A percentile compares a stretch with the other conserved stretches of the same genome.
These are phyloP conservation scores for Vireo griseus DNA, from an alignment of 2,797 vertebrate genomes.

Conservation along the genomic window DNA sequence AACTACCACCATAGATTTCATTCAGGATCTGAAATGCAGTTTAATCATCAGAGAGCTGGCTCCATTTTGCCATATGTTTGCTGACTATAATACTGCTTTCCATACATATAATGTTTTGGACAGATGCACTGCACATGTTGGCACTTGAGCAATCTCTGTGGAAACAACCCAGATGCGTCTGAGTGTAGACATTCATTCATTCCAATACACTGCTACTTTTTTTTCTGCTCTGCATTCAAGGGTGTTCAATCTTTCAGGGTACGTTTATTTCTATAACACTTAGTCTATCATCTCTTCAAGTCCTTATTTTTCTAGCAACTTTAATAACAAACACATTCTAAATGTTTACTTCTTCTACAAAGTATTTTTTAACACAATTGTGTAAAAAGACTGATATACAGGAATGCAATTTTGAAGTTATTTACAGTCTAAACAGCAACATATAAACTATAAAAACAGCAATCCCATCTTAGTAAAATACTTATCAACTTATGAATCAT, in stretches of 20 bases:
- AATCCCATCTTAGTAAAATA: neutral
- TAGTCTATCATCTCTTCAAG: neutral
- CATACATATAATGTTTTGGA: neutral
- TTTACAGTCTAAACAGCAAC: neutral
- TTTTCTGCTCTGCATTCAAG: neutral
- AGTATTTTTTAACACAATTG: neutral
- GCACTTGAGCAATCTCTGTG: neutral
- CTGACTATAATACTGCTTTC: neutral
- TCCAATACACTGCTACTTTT: neutral
- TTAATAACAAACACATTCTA: neutral
- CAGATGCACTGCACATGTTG: neutral
- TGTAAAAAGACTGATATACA: neutral
- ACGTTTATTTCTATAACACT: neutral
- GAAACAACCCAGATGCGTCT: neutral
- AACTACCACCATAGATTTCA: neutral
- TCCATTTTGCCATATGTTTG: neutral
- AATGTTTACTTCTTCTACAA: neutral
- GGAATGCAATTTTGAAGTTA: neutral
- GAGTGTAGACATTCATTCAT: neutral
- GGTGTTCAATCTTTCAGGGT: neutral
- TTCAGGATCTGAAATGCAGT: neutral
- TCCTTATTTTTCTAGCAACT: neutral
- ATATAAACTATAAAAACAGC: neutral
- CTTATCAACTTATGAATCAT: neutral
- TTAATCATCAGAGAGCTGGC: neutral